Evolutionary conservation across 2,113 vertebrate genomes (phyloP).

Genomic region (Glaucomys volans): DNA sequence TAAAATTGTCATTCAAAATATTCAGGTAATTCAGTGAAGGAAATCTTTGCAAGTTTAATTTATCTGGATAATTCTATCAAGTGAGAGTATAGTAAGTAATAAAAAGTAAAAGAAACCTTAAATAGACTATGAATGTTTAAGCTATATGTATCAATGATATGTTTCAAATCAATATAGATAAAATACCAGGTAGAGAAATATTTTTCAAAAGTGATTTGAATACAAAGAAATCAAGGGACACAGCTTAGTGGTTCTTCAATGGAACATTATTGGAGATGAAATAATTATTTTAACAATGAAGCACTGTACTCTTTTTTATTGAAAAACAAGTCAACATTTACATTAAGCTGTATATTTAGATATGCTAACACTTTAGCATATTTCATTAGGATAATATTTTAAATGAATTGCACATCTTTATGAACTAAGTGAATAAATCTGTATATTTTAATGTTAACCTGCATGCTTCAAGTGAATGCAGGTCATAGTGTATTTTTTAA

Average conservation of each 20-base stretch:
- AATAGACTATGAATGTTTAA: background rate
- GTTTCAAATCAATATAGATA: background rate
- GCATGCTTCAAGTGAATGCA: background rate
- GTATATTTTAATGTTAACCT: background rate
- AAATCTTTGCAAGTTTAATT: background rate
- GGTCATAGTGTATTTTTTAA: background rate
- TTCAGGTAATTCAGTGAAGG: background rate
- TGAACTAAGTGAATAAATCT: background rate
- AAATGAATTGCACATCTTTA: background rate
- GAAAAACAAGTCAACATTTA: conserved; percentile 1
- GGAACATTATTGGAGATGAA: background rate
- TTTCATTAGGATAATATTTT: conserved; percentile 4
- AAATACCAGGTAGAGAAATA: background rate
- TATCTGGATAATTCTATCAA: background rate
- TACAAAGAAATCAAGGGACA: background rate
- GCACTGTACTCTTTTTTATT: background rate
- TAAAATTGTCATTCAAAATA: conserved; percentile 2
- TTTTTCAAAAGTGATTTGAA: background rate
- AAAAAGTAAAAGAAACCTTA: background rate
- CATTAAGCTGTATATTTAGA: background rate
- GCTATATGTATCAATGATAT: background rate
- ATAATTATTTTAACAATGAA: conserved; percentile 41
- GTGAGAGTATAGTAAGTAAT: background rate
- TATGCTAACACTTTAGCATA: background rate
- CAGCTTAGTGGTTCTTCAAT: background rate